Conservation (phyloP, 2,113 vertebrate species). For the Actenoides lindsayi region DNA sequence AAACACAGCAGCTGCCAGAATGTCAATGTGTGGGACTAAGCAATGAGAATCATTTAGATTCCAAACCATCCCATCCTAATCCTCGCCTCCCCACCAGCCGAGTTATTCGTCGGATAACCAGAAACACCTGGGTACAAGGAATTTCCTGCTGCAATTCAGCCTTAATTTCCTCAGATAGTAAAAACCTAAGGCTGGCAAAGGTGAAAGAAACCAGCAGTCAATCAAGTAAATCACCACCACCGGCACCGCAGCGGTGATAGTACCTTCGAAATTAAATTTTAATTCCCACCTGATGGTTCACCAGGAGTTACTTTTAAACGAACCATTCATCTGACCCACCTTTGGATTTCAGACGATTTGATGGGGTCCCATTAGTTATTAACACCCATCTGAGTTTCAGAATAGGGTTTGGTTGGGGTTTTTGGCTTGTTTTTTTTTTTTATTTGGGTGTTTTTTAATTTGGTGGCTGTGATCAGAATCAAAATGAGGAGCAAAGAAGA, state of each 20-base stretch:
- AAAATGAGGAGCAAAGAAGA: constrained; percentile 25
- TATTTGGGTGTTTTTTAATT: no score
- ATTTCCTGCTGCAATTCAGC: constrained; percentile 86
- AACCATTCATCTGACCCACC: constrained; percentile 59
- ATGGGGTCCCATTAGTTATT: constrained; percentile 62
- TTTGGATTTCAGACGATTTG: constrained; percentile 53
- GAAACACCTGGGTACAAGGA: constrained; percentile 87
- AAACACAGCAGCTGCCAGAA: constrained; percentile 47
- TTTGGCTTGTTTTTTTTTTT: constrained; percentile 3
- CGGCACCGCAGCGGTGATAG: constrained; percentile 74
- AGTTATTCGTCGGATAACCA: constrained; percentile 79
- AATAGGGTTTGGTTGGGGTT: neutral
- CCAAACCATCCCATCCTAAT: constrained; percentile 70
- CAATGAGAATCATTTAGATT: constrained; percentile 68
- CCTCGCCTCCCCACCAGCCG: constrained; percentile 61
- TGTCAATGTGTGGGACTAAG: constrained; percentile 41
- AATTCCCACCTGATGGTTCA: constrained; percentile 84
- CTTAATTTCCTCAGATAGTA: constrained; percentile 87
- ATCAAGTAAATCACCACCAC: constrained; percentile 81
- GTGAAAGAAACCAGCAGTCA: constrained; percentile 85
- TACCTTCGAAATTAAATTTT: constrained; percentile 86
- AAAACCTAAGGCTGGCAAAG: constrained; percentile 80
- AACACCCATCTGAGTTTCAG: constrained; percentile 46
- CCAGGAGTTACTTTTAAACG: constrained; percentile 70
- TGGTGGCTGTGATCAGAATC: constrained; percentile 19